These are phyloP conservation scores for Bembecia ichneumoniformis DNA, from an alignment of 2,888 invertebrate species.

Conservation along the genomic window DNA sequence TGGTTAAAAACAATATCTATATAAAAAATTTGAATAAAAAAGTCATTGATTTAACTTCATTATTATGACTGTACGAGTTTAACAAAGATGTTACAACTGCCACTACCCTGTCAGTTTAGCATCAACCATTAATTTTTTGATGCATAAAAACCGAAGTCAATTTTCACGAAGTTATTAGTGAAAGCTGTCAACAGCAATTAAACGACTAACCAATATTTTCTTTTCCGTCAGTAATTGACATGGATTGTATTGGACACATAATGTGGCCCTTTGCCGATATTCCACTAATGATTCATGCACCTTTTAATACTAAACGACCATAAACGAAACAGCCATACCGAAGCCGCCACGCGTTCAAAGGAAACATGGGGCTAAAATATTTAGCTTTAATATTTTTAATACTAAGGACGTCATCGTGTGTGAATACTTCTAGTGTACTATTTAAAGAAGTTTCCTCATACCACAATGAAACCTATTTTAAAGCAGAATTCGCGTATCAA, in stretches of 20 bases:
- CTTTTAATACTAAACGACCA: constrained; percentile 25
- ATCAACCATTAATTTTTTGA: too few species aligned
- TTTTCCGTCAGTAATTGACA: constrained; percentile 53
- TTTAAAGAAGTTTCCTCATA: constrained; percentile 40
- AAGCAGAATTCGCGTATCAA: constrained; percentile 43
- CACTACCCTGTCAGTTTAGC: too few species aligned
- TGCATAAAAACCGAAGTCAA: neutral
- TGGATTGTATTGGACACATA: constrained; percentile 30
- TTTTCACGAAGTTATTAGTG: neutral
- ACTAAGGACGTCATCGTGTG: constrained; percentile 15
- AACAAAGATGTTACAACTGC: too few species aligned
- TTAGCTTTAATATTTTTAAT: constrained; percentile 14
- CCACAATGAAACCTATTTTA: constrained; percentile 33
- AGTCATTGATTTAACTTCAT: too few species aligned
- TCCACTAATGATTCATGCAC: constrained; percentile 41
- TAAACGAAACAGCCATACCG: neutral
- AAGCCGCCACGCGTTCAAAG: neutral
- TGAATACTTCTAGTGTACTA: constrained; percentile 22
- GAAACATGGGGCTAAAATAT: too few species aligned
- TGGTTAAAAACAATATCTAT: too few species aligned
- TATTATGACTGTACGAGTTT: too few species aligned
- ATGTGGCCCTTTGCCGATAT: constrained; percentile 27
- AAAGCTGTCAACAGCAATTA: constrained; percentile 6
- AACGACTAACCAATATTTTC: constrained; percentile 52
- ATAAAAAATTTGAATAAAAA: too few species aligned